Evolutionary conservation across 2,888 invertebrate species (phyloP), one percentile per base, ranked within the genome.

Genomic region (Fabriciana adippe): DNA sequence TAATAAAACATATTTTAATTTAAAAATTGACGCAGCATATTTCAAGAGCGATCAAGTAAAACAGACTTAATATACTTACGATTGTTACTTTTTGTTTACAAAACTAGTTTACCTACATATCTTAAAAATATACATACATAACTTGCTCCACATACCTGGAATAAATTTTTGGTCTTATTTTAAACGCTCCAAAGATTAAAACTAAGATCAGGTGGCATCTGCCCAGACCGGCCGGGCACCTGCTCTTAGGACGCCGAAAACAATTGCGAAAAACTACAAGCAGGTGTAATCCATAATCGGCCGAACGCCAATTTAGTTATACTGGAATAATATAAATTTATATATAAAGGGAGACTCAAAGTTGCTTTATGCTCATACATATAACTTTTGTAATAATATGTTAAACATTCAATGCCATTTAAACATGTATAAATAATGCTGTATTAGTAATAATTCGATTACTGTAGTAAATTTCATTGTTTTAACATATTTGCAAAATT

Each of bases 221-320:
- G 90, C 86, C 73, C 68, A 56, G 70, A 74, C 82, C 84, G 78
- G 79, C 71, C 70, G 31, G 59, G 68, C 88, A 87, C 88, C 89
- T 90, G 90, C 85, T 73, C 53, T 66, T 61, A 70, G 68, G 68
- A 73, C 62, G 68, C 82, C 84, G 74, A 82, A 88, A 89, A 89
- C 83, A 83, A 84, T 84, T 83, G 86, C 85, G 81, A 88, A 87
- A 85, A 84, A 84, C 80, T 75, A 71, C 73, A 76, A 81, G 82
- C 90, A 90, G 90, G 88, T 90, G 90, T 56, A 73, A 55, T 47
- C 64, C 68, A 62, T 72, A 71, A 31, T 70, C 71, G 69, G 67
- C 67, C 48, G 69, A 31, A 60, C 35, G 55, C 64, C 64, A 64
- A 64, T 64, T 55, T 50, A 50, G 60, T 21, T 47, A 35, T 55